Percentiles rank a stretch among this genome's conserved stretches.
These are phyloP conservation scores for Cosmopolites sordidus DNA, from an alignment of 2,888 invertebrate genomes.

Conservation along the genomic window DNA sequence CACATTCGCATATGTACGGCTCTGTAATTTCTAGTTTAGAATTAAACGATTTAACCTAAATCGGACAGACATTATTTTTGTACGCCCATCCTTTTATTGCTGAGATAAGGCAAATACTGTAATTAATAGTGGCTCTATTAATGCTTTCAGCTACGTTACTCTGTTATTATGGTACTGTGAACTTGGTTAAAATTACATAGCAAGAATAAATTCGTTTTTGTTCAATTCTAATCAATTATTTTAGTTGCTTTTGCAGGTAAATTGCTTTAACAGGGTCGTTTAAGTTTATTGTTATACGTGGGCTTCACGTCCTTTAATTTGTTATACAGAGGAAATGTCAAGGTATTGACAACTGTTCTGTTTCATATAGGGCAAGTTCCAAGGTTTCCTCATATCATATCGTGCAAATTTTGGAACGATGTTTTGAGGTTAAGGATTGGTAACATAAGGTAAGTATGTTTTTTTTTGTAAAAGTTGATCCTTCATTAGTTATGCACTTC, in stretches of 20 bases:
- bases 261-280: too few species aligned
- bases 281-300: too few species aligned
- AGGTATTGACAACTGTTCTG: too few species aligned
- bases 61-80: slow-evolving; percentile 32
- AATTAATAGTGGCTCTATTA: slow-evolving; percentile 33
- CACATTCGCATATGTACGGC: slow-evolving; percentile 8
- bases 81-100: slow-evolving; percentile 29
- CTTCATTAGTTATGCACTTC: too few species aligned
- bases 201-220: background rate
- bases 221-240: background rate
- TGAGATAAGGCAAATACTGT: slow-evolving; percentile 33
- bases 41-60: slow-evolving; percentile 24
- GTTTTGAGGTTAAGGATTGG: too few species aligned
- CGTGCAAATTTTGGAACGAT: too few species aligned
- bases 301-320: too few species aligned
- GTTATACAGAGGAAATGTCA: too few species aligned
- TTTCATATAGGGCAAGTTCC: too few species aligned
- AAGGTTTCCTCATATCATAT: too few species aligned
- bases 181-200: background rate
- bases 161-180: slow-evolving; percentile 17
- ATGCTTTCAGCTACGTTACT: slow-evolving; percentile 21
- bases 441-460: too few species aligned
- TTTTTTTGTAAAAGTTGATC: too few species aligned
- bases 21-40: slow-evolving; percentile 25
- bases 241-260: background rate